Percentiles rank a stretch among this genome's conserved stretches.
phyloP scores from a whole-genome alignment of 2,888 invertebrate species.

The Bembecia ichneumoniformis region DNA sequence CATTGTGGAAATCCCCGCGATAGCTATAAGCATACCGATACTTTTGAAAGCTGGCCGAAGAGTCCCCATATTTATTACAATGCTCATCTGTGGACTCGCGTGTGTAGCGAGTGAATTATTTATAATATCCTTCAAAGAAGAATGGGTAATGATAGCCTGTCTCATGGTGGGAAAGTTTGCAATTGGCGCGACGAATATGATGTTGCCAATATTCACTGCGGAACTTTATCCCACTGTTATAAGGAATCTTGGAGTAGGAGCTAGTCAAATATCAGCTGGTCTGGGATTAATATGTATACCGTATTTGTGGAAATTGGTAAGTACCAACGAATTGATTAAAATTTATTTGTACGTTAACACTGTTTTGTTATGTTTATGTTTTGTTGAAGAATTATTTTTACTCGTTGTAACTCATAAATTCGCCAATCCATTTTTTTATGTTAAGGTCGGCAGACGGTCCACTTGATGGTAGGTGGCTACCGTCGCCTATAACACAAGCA shows the following conservation, averaged over 20 bases:
- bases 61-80: slow-evolving; percentile 78
- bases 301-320: slow-evolving; percentile 83
- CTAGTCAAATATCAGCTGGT: slow-evolving; percentile 83
- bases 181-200: slow-evolving; percentile 83
- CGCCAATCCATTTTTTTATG: too few species aligned
- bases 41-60: slow-evolving; percentile 82
- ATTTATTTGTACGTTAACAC: too few species aligned
- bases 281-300: slow-evolving; percentile 83
- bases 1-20: slow-evolving; percentile 83
- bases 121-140: slow-evolving; percentile 64
- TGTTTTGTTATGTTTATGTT: too few species aligned
- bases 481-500: too few species aligned
- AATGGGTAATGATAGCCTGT: slow-evolving; percentile 80
- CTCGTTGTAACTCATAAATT: too few species aligned
- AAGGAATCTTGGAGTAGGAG: slow-evolving; percentile 79
- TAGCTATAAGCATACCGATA: slow-evolving; percentile 81
- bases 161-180: slow-evolving; percentile 86
- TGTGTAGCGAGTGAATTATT: slow-evolving; percentile 76
- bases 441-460: too few species aligned
- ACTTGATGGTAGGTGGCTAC: too few species aligned
- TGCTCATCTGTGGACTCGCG: slow-evolving; percentile 78
- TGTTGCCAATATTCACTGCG: slow-evolving; percentile 82
- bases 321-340: slow-evolving; percentile 21
- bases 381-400: too few species aligned
- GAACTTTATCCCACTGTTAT: slow-evolving; percentile 81